These are phyloP conservation scores for Andricus curvator DNA, from an alignment of 2,888 invertebrate species.

Conservation along the genomic window DNA sequence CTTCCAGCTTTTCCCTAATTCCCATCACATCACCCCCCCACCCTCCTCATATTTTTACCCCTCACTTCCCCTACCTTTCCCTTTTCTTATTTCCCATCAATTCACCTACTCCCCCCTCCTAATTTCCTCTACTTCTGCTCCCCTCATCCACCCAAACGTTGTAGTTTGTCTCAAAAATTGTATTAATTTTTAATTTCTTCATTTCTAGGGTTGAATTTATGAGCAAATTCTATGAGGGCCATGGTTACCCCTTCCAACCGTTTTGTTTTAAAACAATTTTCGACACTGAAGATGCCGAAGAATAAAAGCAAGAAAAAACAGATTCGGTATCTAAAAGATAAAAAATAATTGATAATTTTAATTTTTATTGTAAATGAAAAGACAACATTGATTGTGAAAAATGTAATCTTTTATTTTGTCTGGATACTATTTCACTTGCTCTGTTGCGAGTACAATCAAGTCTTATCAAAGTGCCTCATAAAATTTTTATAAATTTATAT, in stretches of 20 bases:
- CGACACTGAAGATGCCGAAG: slow-evolving; percentile 75
- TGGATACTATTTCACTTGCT: not conserved
- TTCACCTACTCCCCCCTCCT: no score
- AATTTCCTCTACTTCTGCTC: no score
- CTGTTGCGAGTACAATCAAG: not conserved
- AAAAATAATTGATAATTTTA: slow-evolving; percentile 12
- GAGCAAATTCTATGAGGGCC: slow-evolving; percentile 86
- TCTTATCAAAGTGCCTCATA: not conserved
- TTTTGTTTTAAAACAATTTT: slow-evolving; percentile 83
- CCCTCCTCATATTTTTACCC: rapidly evolving
- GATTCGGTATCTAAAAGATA: not conserved
- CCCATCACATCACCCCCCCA: no score
- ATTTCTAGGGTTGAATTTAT: slow-evolving; percentile 86
- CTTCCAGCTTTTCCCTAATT: no score
- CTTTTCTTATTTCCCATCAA: no score
- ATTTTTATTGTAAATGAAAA: slow-evolving; percentile 8
- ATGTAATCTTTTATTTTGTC: not conserved
- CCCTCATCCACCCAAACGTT: no score
- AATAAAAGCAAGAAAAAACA: slow-evolving; percentile 56
- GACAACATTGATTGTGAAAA: not conserved
- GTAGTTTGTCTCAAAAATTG: no score
- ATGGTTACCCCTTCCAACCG: slow-evolving; percentile 84
- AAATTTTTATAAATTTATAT: not conserved
- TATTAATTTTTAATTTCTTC: slow-evolving; percentile 32
- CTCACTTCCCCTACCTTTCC: no score